Percentiles rank a stretch among this genome's conserved stretches.
Evolutionary conservation across 2,113 vertebrate genomes (phyloP).

Genomic region (Climacteris rufus): DNA sequence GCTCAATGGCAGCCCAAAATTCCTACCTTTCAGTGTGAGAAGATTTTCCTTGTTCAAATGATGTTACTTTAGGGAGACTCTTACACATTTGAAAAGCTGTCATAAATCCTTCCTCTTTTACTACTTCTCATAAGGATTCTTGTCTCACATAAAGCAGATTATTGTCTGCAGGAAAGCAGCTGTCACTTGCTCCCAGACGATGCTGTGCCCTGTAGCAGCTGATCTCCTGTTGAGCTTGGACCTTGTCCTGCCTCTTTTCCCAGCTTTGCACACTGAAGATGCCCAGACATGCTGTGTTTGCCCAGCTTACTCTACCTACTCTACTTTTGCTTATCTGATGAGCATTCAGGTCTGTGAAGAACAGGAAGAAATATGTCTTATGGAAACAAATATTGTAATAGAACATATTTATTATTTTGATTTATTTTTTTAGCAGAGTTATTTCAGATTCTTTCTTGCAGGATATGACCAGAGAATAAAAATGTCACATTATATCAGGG

Average conservation of each 20-base stretch:
- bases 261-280: neutral
- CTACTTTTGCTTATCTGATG: neutral
- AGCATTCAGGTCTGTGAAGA: neutral
- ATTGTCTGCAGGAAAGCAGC: neutral
- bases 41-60: neutral
- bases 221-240: neutral
- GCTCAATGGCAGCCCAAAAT: neutral
- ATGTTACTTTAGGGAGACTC: neutral
- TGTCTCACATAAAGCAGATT: neutral
- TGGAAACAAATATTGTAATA: neutral
- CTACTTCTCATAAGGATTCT: neutral
- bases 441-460: neutral
- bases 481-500: neutral
- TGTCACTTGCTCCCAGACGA: neutral
- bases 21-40: neutral
- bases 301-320: neutral
- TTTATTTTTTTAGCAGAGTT: neutral
- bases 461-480: neutral
- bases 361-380: neutral
- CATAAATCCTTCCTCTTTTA: slow-evolving; percentile 15
- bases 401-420: neutral
- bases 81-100: neutral
- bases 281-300: neutral
- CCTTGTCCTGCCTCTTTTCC: neutral
- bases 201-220: neutral